These are phyloP conservation scores for Gymnocypris eckloni DNA, from an alignment of 2,797 vertebrate species.

Conservation along the genomic window DNA sequence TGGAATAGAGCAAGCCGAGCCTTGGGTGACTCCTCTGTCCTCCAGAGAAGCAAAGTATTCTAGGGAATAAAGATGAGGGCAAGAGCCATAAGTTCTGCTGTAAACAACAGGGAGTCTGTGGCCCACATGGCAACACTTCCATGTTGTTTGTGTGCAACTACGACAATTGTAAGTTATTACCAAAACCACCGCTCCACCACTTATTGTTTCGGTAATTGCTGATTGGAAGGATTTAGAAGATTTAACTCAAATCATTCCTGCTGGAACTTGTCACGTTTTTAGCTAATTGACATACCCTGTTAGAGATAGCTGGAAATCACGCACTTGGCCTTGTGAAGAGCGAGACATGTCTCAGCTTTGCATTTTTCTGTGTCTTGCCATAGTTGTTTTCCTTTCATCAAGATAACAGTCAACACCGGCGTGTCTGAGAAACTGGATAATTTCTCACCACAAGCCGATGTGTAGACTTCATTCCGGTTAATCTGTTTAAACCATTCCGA, in stretches of 20 bases:
- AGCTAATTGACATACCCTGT: slow-evolving; percentile 19
- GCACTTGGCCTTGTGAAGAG: slow-evolving; percentile 6
- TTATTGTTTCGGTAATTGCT: slow-evolving; percentile 28
- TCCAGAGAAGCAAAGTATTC: slow-evolving; percentile 36
- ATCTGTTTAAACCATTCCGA: slow-evolving; percentile 36
- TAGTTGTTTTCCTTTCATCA: slow-evolving; percentile 62
- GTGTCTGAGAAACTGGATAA: slow-evolving; percentile 63
- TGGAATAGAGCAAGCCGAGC: slow-evolving; percentile 42
- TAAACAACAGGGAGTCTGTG: slow-evolving; percentile 58
- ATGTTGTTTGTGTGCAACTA: slow-evolving; percentile 16
- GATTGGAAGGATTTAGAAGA: slow-evolving; percentile 7
- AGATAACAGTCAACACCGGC: slow-evolving; percentile 66
- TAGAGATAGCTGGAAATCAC: slow-evolving; percentile 39
- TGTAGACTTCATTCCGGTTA: slow-evolving; percentile 37
- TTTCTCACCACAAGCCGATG: slow-evolving; percentile 45
- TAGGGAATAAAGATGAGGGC: slow-evolving; percentile 26
- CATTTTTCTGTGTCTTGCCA: slow-evolving; percentile 40
- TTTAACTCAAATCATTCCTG: slow-evolving; percentile 36
- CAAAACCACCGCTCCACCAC: neutral
- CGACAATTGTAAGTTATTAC: slow-evolving; percentile 1
- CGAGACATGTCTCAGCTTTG: slow-evolving; percentile 47
- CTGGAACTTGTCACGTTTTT: slow-evolving; percentile 28
- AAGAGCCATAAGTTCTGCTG: slow-evolving; percentile 47
- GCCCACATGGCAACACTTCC: slow-evolving; percentile 1
- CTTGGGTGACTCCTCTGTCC: slow-evolving; percentile 43